Evolutionary conservation across 92 coral and sea anemone species (phyloP).

Genomic region (Galaxea fascicularis): DNA sequence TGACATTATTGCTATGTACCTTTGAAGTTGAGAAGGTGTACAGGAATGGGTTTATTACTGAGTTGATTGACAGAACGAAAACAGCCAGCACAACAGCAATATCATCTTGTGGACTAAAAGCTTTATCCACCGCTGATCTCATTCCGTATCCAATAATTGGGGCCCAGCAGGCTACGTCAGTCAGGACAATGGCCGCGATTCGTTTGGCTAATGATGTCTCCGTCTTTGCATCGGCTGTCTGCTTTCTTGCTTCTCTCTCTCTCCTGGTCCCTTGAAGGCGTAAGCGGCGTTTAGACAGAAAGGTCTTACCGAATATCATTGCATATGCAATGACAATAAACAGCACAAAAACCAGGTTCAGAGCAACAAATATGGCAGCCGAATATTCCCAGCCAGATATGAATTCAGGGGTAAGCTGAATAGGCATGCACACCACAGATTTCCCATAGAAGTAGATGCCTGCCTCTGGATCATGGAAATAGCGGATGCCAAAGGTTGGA

Average conservation of each 20-base stretch:
- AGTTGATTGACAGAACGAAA: not conserved
- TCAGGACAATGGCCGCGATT: too few relatives aligned
- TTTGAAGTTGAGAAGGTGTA: not conserved
- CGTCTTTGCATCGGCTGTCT: too few relatives aligned
- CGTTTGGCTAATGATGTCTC: too few relatives aligned
- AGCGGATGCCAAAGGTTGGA: not conserved
- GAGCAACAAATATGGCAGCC: not conserved
- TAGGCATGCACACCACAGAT: not conserved
- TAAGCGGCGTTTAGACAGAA: too few relatives aligned
- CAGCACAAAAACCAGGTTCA: not conserved
- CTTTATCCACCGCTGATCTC: not conserved
- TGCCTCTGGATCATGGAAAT: not conserved
- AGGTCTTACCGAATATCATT: not conserved
- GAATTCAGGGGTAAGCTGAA: not conserved
- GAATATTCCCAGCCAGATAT: conserved; percentile 6
- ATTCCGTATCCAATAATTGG: not conserved
- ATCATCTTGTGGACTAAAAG: not conserved
- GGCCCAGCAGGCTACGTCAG: too few relatives aligned
- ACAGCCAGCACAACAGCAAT: not conserved
- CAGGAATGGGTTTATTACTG: not conserved
- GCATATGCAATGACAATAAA: not conserved
- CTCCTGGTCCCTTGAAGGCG: not conserved
- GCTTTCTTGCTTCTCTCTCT: too few relatives aligned
- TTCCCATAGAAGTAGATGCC: not conserved
- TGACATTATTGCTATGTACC: too few relatives aligned